Percentiles rank a stretch among this genome's conserved stretches.
Evolutionary conservation across 2,888 invertebrate genomes (phyloP).

Genomic region (Sinopyrophorus schimmeli): DNA sequence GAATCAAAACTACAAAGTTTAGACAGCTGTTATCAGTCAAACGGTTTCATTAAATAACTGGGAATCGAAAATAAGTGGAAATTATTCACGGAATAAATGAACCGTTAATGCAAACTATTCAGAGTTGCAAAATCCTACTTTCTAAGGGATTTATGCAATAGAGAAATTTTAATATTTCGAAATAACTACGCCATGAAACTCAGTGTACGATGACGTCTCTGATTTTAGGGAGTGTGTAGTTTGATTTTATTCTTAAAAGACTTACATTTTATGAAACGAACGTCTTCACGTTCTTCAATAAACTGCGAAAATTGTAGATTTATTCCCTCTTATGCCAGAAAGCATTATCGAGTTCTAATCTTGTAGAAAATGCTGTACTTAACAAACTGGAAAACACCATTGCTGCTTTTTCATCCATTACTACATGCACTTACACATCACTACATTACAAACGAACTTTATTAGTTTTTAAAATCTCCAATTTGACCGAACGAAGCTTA

Average conservation of each 20-base stretch:
- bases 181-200: slow-evolving; percentile 39
- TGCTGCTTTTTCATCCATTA: slow-evolving; percentile 31
- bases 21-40: slow-evolving; percentile 27
- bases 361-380: slow-evolving; percentile 37
- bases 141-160: slow-evolving; percentile 35
- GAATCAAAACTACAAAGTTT: slow-evolving; percentile 17
- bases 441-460: slow-evolving; percentile 18
- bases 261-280: slow-evolving; percentile 36
- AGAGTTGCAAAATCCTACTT: slow-evolving; percentile 14
- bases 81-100: slow-evolving; percentile 2
- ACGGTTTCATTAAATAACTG: background rate
- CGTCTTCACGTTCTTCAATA: slow-evolving; percentile 29
- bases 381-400: slow-evolving; percentile 39
- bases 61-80: no score
- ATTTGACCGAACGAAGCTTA: slow-evolving; percentile 14
- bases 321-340: slow-evolving; percentile 29
- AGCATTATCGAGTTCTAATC: slow-evolving; percentile 40
- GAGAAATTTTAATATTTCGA: slow-evolving; percentile 43
- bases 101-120: background rate
- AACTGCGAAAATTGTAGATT: slow-evolving; percentile 29
- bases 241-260: slow-evolving; percentile 19
- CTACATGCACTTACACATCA: slow-evolving; percentile 28
- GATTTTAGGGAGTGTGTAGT: slow-evolving; percentile 35
- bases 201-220: slow-evolving; percentile 37
- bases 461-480: no score